Evolutionary conservation across 2,888 invertebrate genomes (phyloP).

Genomic region (Brachycybe producta): DNA sequence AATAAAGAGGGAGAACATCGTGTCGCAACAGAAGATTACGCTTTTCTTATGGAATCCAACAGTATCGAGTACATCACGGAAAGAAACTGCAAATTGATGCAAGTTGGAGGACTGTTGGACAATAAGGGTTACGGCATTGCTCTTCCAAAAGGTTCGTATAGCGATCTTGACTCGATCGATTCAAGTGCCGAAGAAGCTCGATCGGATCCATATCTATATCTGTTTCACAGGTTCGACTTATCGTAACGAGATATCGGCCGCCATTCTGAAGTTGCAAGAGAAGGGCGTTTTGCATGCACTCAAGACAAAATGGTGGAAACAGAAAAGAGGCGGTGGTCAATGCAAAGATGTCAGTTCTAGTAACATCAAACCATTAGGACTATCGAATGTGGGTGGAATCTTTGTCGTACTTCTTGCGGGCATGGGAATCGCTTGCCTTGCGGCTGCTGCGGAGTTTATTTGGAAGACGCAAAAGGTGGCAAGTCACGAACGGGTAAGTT

Average conservation of each 20-base stretch:
- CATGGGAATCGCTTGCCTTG: constrained; percentile 78
- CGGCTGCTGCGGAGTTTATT: constrained; percentile 88
- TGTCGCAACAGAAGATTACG: constrained; percentile 70
- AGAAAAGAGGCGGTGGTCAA: constrained; percentile 31
- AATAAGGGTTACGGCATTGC: constrained; percentile 94
- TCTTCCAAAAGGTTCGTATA: constrained; percentile 75
- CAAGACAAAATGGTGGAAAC: constrained; percentile 97
- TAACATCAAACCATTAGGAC: constrained; percentile 34
- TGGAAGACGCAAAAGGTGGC: constrained; percentile 90
- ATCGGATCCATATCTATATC: too few species aligned
- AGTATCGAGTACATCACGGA: constrained; percentile 89
- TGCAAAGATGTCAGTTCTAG: constrained; percentile 23
- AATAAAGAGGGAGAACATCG: constrained; percentile 84
- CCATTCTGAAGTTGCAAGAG: constrained; percentile 43
- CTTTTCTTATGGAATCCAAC: constrained; percentile 95
- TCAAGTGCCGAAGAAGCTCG: neutral
- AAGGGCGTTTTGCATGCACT: constrained; percentile 40
- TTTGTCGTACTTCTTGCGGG: constrained; percentile 92
- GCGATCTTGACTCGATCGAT: neutral
- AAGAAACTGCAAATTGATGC: constrained; percentile 72
- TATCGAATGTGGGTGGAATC: constrained; percentile 91
- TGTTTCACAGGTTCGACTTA: constrained; percentile 38
- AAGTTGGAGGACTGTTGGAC: constrained; percentile 82
- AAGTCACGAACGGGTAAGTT: constrained; percentile 72
- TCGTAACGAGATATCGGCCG: constrained; percentile 82